Base-by-base conservation (phyloP, 2,797 vertebrate genomes). In the Buphagus erythrorhynchus region DNA sequence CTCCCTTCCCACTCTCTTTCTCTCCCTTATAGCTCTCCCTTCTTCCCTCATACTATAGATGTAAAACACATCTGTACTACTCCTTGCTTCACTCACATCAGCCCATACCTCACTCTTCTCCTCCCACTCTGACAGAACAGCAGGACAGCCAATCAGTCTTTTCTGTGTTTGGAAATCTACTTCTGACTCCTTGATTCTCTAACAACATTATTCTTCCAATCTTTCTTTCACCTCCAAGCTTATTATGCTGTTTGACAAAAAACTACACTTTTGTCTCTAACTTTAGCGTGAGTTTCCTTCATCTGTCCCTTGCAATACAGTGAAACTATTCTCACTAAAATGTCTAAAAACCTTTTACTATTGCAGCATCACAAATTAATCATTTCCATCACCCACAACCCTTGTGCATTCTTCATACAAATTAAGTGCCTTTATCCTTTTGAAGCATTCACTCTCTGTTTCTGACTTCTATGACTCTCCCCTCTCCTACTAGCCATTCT, bases 1-100 rank as follows among this genome's bases (percentile, higher is more conserved):
- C 79, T 74, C 49, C 18, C 72, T 91, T 95, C 93, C 93, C 84
- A 95, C 95, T 92, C 89, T 33, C 52, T 15, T 82, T 73, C 51
- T 82, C 87, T 65, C 77, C 75, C 49, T 95, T 67, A 43, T 1
- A 74, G 59, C 36, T 85, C 76, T 93, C 74, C 62, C 74, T 91
- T 94, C 82, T 93, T 90, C 66, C 67, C 67, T 82, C 0, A 0
- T 66, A 88, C 67, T 74, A 87, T 6, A 85, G 46, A 88, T 6
- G 59, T 0, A 4, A 81, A 78, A 82, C 46, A 76, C 35, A 84
- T 78, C 48, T 79, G 71, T 59, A 51, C 43, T 31, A 59, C 62
- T 83, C 11, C 43, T 46, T 73, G 68, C 33, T 36, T 73, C 49
- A 35, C 46, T 55, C 26, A 7, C 40, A 69, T 48, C 43, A 73